These are phyloP conservation scores for Leptopilina drosophilae DNA, from an alignment of 2,888 invertebrate species.

Conservation along the genomic window DNA sequence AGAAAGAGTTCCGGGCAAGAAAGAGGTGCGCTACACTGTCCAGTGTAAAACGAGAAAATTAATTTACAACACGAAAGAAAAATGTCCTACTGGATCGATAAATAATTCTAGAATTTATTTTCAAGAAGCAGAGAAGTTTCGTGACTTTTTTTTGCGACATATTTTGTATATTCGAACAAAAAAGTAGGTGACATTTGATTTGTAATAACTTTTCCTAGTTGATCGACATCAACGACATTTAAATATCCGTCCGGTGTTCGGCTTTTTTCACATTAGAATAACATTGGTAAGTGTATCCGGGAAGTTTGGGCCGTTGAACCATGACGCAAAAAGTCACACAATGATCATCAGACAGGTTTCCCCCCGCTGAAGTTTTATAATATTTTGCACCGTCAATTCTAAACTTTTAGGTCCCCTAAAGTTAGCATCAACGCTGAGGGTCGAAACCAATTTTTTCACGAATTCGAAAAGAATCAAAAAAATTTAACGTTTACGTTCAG, in stretches of 20 bases:
- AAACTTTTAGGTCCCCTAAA: too few species aligned
- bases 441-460: too few species aligned
- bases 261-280: conserved; percentile 62
- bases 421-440: too few species aligned
- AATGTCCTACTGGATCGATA: conserved; percentile 55
- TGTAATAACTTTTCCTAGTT: neutral
- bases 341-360: conserved; percentile 56
- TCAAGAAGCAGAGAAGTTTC: too few species aligned
- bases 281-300: conserved; percentile 73
- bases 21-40: neutral
- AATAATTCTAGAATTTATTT: conserved; percentile 48
- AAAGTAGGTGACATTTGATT: too few species aligned
- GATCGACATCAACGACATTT: conserved; percentile 43
- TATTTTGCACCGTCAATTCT: conserved; percentile 52
- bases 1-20: neutral
- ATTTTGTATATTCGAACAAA: too few species aligned
- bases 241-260: conserved; percentile 48
- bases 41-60: conserved; percentile 39
- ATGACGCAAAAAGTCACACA: conserved; percentile 58
- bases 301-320: conserved; percentile 77
- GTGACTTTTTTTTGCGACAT: too few species aligned
- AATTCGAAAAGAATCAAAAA: too few species aligned
- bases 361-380: too few species aligned
- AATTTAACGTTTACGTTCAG: too few species aligned
- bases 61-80: conserved; percentile 59